Evolutionary conservation across 1,140 invertebrate genomes (phyloP).

Genomic region (Steinernema feltiae): DNA sequence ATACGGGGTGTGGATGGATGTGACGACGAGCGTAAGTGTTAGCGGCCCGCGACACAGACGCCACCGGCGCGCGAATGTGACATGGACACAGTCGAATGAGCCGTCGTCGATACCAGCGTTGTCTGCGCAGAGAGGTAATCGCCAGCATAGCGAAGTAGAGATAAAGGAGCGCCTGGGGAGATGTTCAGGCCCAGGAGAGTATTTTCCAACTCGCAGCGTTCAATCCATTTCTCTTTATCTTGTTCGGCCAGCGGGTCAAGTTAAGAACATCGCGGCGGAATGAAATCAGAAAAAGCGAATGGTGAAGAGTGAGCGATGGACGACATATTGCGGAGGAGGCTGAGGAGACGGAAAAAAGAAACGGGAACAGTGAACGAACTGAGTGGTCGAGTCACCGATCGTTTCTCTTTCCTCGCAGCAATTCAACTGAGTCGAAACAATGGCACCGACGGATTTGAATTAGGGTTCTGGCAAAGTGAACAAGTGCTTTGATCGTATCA

Average conservation of each 20-base stretch:
- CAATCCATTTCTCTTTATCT: not conserved
- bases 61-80: not conserved
- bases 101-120: not conserved
- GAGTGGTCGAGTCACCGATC: not conserved
- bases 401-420: not conserved
- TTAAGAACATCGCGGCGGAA: not conserved
- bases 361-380: not conserved
- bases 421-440: not conserved
- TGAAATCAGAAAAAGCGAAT: not conserved
- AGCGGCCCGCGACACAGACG: not conserved
- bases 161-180: not conserved
- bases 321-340: not conserved
- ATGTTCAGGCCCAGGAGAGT: not conserved
- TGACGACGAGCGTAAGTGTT: constrained; percentile 1
- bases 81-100: not conserved
- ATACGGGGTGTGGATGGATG: constrained; percentile 12
- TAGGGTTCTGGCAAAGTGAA: not conserved
- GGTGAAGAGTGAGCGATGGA: not conserved
- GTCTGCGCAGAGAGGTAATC: not conserved
- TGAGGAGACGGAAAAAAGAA: not conserved
- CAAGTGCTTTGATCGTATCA: not conserved
- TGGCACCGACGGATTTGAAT: not conserved
- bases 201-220: not conserved
- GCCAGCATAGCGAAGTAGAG: too few species aligned
- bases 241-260: not conserved